Percentiles rank a stretch among this genome's conserved stretches.
These are phyloP conservation scores for Astyanax mexicanus DNA, from an alignment of 2,797 vertebrate genomes.

Conservation along the genomic window DNA sequence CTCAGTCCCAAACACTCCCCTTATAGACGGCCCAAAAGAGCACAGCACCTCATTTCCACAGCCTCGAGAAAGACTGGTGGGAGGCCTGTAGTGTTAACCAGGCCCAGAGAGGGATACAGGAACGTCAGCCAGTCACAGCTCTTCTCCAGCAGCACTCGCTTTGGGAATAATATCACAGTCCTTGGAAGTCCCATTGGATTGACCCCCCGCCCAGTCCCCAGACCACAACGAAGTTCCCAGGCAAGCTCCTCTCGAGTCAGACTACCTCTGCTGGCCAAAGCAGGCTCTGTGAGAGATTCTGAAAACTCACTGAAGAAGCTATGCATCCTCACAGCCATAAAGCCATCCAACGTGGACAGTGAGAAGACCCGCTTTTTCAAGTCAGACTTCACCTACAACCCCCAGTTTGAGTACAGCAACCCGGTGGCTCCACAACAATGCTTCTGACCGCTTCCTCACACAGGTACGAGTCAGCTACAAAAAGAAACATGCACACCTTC, in stretches of 20 bases:
- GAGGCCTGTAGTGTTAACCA: conserved; percentile 50
- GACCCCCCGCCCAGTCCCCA: conserved; percentile 65
- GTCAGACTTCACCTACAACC: conserved; percentile 88
- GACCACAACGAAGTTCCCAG: conserved; percentile 60
- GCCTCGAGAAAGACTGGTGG: conserved; percentile 35
- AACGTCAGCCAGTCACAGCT: conserved; percentile 64
- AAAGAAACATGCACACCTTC: too few relatives aligned
- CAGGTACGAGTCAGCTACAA: conserved; percentile 72
- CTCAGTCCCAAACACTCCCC: conserved; percentile 71
- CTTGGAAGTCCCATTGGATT: conserved; percentile 73
- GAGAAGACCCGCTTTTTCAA: conserved; percentile 90
- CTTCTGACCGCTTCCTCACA: conserved; percentile 89
- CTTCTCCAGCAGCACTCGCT: conserved; percentile 58
- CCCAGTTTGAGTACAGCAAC: conserved; percentile 91
- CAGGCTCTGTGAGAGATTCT: conserved; percentile 64
- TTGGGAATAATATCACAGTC: conserved; percentile 68
- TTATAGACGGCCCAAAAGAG: conserved; percentile 65
- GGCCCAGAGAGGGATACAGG: conserved; percentile 59
- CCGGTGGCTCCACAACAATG: conserved; percentile 82
- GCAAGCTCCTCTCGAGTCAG: conserved; percentile 67
- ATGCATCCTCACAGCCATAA: conserved; percentile 90
- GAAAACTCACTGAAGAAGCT: conserved; percentile 78
- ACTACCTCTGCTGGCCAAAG: conserved; percentile 71
- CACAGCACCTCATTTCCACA: conserved; percentile 56
- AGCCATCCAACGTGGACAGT: conserved; percentile 89